phyloP scores from a whole-genome alignment of 1,140 invertebrate species.

The Micrasema longulum region DNA sequence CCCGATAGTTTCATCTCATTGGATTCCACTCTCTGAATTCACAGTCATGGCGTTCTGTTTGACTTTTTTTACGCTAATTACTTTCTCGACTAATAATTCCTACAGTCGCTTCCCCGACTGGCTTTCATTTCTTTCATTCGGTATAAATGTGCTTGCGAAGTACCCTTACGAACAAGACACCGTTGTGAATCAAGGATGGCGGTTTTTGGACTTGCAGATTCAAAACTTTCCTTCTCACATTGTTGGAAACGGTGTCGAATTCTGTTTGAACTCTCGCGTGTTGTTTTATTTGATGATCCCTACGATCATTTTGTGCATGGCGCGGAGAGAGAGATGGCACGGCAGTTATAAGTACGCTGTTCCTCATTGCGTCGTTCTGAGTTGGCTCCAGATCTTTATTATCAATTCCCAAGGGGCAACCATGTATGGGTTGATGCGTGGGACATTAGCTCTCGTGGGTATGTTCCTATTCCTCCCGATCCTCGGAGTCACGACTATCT shows the following conservation, averaged over 20 bases:
- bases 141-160: conserved; percentile 83
- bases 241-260: conserved; percentile 84
- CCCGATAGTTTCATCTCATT: conserved; percentile 80
- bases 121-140: conserved; percentile 80
- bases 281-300: conserved; percentile 84
- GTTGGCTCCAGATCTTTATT: conserved; percentile 88
- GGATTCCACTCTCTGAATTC: conserved; percentile 86
- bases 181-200: conserved; percentile 82
- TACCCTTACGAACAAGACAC: conserved; percentile 87
- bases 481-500: conserved; percentile 78
- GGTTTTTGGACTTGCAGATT: conserved; percentile 82
- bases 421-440: conserved; percentile 81
- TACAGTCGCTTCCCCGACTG: conserved; percentile 73
- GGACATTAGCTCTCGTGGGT: conserved; percentile 80
- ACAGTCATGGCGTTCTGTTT: conserved; percentile 78
- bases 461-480: conserved; percentile 82
- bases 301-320: conserved; percentile 78
- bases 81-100: conserved; percentile 72
- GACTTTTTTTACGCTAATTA: conserved; percentile 79
- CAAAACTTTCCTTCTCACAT: conserved; percentile 85
- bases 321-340: conserved; percentile 78
- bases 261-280: conserved; percentile 84
- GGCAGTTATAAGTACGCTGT: conserved; percentile 82
- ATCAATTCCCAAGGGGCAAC: conserved; percentile 83
- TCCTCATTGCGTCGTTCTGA: conserved; percentile 87